A percentile compares a stretch with the other conserved stretches of the same genome.
phyloP scores from a whole-genome alignment of 1,140 invertebrate genomes.

The Drosophila truncata region DNA sequence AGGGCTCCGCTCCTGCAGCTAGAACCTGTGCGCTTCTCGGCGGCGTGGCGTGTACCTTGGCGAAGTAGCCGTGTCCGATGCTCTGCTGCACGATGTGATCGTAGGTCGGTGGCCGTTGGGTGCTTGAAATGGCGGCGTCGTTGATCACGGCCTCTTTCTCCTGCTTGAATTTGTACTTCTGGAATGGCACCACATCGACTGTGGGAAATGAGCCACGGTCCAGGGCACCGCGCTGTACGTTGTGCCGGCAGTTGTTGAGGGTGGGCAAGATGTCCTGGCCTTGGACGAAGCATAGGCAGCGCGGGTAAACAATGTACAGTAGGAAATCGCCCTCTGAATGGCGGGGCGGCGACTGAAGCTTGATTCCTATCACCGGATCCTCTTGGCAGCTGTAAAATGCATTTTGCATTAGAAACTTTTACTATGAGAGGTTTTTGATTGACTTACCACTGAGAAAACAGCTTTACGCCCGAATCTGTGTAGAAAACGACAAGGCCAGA shows the following conservation, averaged over 20 bases:
- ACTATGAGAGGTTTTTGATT: neutral
- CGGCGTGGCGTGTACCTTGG: constrained; percentile 90
- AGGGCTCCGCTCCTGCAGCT: constrained; percentile 93
- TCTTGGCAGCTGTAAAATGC: constrained; percentile 88
- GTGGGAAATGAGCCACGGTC: constrained; percentile 47
- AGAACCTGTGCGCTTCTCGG: constrained; percentile 92
- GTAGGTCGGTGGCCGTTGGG: constrained; percentile 92
- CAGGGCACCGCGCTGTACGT: constrained; percentile 66
- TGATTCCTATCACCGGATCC: constrained; percentile 91
- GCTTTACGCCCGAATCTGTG: constrained; percentile 93
- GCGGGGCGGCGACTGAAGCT: constrained; percentile 92
- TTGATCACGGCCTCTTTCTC: constrained; percentile 89
- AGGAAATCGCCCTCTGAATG: constrained; percentile 89
- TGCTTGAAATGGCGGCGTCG: constrained; percentile 92
- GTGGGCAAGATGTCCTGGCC: constrained; percentile 92
- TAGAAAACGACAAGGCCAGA: constrained; percentile 95
- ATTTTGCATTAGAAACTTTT: neutral
- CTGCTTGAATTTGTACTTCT: constrained; percentile 94
- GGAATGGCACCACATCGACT: constrained; percentile 86
- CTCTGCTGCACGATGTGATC: constrained; percentile 92
- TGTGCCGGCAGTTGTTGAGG: constrained; percentile 64
- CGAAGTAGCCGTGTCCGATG: constrained; percentile 72
- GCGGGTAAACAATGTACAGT: constrained; percentile 92
- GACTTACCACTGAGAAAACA: constrained; percentile 91
- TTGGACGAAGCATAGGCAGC: constrained; percentile 92